Percentiles rank a stretch among this genome's conserved stretches.
Evolutionary conservation across 2,113 vertebrate genomes (phyloP).

Genomic region (Mormyrus lacerda): DNA sequence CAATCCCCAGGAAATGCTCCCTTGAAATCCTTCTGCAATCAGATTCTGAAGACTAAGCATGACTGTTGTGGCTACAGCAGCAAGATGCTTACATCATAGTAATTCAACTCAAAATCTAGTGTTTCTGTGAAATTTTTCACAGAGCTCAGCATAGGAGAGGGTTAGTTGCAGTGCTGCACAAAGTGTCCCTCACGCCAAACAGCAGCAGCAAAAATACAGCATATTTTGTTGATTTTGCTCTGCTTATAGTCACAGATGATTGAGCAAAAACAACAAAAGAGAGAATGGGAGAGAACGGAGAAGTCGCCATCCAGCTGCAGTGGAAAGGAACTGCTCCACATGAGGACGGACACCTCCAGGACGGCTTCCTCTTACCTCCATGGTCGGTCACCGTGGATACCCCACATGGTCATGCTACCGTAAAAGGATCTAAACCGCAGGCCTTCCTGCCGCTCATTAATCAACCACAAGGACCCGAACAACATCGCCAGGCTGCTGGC

Average conservation of each 20-base stretch:
- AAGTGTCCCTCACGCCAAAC: background rate
- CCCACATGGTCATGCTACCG: background rate
- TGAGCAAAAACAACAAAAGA: background rate
- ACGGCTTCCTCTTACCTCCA: background rate
- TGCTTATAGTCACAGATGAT: background rate
- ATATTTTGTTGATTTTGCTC: conserved; percentile 4
- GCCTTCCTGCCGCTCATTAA: background rate
- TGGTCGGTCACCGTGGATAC: background rate
- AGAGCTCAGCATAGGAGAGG: background rate
- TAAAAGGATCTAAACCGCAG: background rate
- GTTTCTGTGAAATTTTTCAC: background rate
- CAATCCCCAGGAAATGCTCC: background rate
- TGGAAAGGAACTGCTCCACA: background rate
- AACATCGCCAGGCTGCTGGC: background rate
- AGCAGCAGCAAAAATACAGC: background rate
- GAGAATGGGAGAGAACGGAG: background rate
- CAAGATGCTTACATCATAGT: background rate
- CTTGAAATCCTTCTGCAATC: background rate
- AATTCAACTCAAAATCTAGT: background rate
- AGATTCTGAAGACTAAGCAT: background rate
- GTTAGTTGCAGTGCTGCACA: background rate
- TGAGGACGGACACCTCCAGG: background rate
- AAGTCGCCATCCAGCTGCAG: background rate
- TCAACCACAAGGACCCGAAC: background rate
- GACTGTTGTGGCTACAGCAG: background rate